Conservation (phyloP, 2,797 vertebrate genomes). For the Acanthopagrus latus region DNA sequence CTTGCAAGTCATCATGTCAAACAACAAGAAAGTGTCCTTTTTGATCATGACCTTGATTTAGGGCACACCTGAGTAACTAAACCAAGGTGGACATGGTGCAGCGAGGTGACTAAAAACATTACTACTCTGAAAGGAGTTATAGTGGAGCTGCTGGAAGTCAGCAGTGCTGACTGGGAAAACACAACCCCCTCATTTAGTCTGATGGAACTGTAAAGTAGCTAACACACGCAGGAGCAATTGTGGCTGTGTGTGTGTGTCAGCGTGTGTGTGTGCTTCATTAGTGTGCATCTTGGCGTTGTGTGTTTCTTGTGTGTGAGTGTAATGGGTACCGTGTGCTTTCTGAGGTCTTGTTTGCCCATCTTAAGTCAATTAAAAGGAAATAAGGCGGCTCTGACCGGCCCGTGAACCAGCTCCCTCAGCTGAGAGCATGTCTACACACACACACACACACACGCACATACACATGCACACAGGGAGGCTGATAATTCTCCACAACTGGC, state of each 20-base stretch:
- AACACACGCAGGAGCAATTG: conserved; percentile 68
- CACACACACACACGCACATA: conserved; percentile 40
- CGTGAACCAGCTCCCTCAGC: conserved; percentile 95
- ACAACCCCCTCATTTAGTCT: conserved; percentile 64
- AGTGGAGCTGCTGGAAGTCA: conserved; percentile 38
- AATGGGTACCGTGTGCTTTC: conserved; percentile 89
- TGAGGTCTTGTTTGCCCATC: conserved; percentile 96
- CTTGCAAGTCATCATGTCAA: neutral
- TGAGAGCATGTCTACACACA: conserved; percentile 81
- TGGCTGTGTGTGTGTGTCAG: conserved; percentile 57
- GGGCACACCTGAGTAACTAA: neutral
- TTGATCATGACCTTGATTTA: neutral
- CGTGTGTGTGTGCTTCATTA: conserved; percentile 71
- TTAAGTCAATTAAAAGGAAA: conserved; percentile 99
- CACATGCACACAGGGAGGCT: conserved; percentile 59
- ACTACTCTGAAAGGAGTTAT: conserved; percentile 36
- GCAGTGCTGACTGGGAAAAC: conserved; percentile 59
- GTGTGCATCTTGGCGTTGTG: conserved; percentile 65
- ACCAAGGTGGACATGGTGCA: neutral
- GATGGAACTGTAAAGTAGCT: conserved; percentile 71
- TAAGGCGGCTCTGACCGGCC: conserved; percentile 94
- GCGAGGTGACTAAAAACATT: conserved; percentile 41
- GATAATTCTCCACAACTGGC: conserved; percentile 82
- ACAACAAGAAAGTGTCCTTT: neutral
- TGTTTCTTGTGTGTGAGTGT: conserved; percentile 73